Percentiles rank a stretch among this genome's conserved stretches.
Evolutionary conservation across 37 sponge, comb jelly and placozoan species (phyloP).

Genomic region (Ephydatia muelleri): DNA sequence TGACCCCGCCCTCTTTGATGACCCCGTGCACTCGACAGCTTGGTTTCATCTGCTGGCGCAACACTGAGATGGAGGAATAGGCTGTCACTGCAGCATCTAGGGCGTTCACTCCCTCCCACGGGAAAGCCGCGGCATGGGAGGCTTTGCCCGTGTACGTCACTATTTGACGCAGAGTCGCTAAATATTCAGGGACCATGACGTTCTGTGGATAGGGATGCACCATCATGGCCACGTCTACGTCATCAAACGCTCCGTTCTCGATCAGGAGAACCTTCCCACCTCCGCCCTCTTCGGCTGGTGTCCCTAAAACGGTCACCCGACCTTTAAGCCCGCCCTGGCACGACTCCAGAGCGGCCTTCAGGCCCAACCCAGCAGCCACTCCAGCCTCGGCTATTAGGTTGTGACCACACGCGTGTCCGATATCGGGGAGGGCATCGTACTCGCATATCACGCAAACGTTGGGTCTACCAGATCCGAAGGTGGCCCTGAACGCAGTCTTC

Average conservation of each 20-base stretch:
- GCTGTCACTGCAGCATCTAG: slow-evolving; percentile 93
- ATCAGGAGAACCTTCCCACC: slow-evolving; percentile 83
- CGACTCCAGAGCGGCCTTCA: slow-evolving; percentile 73
- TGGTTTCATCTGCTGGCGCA: slow-evolving; percentile 92
- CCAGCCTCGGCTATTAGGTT: slow-evolving; percentile 87
- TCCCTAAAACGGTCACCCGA: slow-evolving; percentile 73
- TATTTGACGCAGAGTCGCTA: slow-evolving; percentile 15
- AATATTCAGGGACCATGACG: slow-evolving; percentile 10
- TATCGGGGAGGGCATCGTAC: slow-evolving; percentile 86
- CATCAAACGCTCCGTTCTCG: slow-evolving; percentile 66
- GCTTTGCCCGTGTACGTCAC: slow-evolving; percentile 73
- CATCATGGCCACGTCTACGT: slow-evolving; percentile 89
- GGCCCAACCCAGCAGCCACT: slow-evolving; percentile 76
- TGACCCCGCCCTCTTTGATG: slow-evolving; percentile 82
- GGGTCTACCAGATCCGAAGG: slow-evolving; percentile 52
- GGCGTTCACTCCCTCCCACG: slow-evolving; percentile 94
- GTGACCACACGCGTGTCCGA: slow-evolving; percentile 92
- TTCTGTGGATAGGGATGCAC: slow-evolving; percentile 75
- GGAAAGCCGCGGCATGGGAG: slow-evolving; percentile 79
- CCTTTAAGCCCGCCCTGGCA: slow-evolving; percentile 37
- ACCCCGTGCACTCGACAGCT: slow-evolving; percentile 84
- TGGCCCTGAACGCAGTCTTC: slow-evolving; percentile 75
- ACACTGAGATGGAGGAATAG: slow-evolving; percentile 77
- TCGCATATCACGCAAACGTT: slow-evolving; percentile 80
- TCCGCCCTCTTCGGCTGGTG: slow-evolving; percentile 89